phyloP scores from a whole-genome alignment of 2,797 vertebrate species.

The Discoglossus pictus region DNA sequence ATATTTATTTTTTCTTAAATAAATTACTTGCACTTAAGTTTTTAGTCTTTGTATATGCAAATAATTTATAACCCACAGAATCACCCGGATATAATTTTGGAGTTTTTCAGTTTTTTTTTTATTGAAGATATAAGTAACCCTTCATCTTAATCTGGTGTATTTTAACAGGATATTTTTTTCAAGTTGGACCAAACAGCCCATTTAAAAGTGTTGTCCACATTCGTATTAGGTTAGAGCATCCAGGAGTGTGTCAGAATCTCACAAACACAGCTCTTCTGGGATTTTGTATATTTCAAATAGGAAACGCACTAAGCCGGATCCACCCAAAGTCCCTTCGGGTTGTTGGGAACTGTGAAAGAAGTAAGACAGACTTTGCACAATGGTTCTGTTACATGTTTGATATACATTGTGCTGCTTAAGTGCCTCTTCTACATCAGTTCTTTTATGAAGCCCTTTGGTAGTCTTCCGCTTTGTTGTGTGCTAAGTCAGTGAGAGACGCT shows the following conservation, averaged over 20 bases:
- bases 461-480: constrained; percentile 47
- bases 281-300: neutral
- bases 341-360: neutral
- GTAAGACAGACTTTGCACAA: neutral
- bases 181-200: too few relatives aligned
- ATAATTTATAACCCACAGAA: too few relatives aligned
- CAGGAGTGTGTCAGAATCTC: neutral
- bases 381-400: neutral
- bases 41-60: too few relatives aligned
- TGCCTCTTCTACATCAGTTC: constrained; percentile 5
- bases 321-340: neutral
- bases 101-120: too few relatives aligned
- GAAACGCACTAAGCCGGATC: neutral
- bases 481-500: constrained; percentile 53
- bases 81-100: too few relatives aligned
- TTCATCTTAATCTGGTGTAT: too few relatives aligned
- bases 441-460: constrained; percentile 25
- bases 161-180: too few relatives aligned
- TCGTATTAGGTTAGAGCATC: too few relatives aligned
- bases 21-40: too few relatives aligned
- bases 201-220: too few relatives aligned
- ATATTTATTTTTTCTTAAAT: too few relatives aligned
- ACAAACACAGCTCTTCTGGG: constrained; percentile 6
- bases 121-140: too few relatives aligned
- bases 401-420: neutral